These are phyloP conservation scores for Schizotus pectinicornis DNA, from an alignment of 2,888 invertebrate genomes.

Conservation along the genomic window DNA sequence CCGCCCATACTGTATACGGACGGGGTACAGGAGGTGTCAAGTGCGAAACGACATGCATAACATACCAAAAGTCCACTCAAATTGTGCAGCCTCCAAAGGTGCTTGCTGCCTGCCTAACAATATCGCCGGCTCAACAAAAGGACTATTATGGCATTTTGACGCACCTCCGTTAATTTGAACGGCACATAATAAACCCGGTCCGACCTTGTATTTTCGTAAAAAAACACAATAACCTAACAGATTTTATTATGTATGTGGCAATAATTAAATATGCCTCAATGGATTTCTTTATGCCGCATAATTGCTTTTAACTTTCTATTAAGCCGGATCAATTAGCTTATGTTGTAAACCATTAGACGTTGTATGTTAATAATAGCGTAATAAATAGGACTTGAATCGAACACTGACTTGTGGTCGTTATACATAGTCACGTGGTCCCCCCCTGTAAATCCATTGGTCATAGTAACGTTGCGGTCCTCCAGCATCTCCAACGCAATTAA, in stretches of 20 bases:
- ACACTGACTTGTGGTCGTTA: conserved; percentile 6
- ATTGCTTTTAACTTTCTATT: conserved; percentile 32
- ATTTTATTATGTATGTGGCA: conserved; percentile 25
- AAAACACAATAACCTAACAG: conserved; percentile 22
- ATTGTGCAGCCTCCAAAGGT: neutral
- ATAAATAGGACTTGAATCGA: conserved; percentile 20
- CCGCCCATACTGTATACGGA: too few relatives aligned
- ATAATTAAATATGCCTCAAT: conserved; percentile 28
- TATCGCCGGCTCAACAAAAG: conserved; percentile 5
- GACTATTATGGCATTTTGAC: conserved; percentile 22
- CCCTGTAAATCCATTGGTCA: neutral
- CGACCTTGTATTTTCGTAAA: conserved; percentile 20
- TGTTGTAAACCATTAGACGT: conserved; percentile 28
- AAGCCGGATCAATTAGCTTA: conserved; percentile 28
- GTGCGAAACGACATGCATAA: too few relatives aligned
- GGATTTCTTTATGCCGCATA: conserved; percentile 25
- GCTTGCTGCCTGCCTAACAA: neutral
- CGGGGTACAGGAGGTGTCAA: too few relatives aligned
- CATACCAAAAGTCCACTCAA: too few relatives aligned
- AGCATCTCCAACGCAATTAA: too few relatives aligned
- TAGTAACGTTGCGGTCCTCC: too few relatives aligned
- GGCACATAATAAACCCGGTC: conserved; percentile 16
- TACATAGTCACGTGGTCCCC: neutral
- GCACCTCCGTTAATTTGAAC: conserved; percentile 24
- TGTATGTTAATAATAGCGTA: conserved; percentile 27